Conservation (phyloP, 2,113 vertebrate genomes). For the Galeopterus variegatus region DNA sequence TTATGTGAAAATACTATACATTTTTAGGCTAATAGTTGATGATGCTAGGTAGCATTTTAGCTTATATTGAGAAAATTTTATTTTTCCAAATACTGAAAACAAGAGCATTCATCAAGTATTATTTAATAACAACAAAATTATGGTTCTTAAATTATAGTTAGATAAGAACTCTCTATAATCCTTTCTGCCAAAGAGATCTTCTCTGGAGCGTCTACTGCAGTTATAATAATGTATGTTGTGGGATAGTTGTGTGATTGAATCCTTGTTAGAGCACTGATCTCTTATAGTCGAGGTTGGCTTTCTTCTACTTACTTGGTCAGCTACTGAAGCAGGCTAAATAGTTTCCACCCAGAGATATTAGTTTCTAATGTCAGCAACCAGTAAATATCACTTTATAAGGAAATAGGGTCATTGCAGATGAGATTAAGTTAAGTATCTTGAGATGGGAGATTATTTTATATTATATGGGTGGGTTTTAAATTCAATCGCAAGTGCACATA, state of each 20-base stretch:
- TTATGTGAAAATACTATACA: background rate
- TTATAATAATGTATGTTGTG: background rate
- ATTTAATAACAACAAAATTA: slow-evolving; percentile 2
- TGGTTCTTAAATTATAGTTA: background rate
- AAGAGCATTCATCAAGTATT: background rate
- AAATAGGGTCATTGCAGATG: background rate
- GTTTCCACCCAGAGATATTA: background rate
- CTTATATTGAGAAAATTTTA: background rate
- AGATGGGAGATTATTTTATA: background rate
- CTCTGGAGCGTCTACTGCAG: background rate
- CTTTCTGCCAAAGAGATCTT: no score
- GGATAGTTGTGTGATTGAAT: background rate
- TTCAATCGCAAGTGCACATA: background rate
- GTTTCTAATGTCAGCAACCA: background rate
- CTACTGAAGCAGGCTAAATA: background rate
- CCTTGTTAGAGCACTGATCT: background rate
- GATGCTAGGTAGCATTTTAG: background rate
- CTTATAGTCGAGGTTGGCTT: background rate
- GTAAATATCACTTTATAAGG: background rate
- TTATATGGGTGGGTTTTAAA: background rate
- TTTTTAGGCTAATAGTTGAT: background rate
- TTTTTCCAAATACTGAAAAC: background rate
- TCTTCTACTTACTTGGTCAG: background rate
- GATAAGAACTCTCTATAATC: background rate
- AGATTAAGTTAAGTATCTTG: background rate